A percentile compares a stretch with the other conserved stretches of the same genome.
Conservation (phyloP, 2,797 vertebrate species). For the Prunella strophiata region DNA sequence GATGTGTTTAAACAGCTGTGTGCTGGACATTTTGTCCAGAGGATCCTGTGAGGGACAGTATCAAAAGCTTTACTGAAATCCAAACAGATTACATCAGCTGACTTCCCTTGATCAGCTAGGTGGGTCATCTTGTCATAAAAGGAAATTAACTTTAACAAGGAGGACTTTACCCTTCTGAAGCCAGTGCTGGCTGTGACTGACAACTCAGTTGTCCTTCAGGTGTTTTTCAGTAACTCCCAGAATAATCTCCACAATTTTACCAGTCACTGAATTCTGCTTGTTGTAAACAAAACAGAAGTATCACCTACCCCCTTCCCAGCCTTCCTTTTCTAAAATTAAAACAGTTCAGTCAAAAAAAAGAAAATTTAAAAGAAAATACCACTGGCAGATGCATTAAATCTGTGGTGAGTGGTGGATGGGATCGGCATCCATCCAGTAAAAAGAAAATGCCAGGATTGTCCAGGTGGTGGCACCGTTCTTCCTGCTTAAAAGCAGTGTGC, state of each 20-base stretch:
- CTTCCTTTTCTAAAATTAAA: not conserved
- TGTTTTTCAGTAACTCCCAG: not conserved
- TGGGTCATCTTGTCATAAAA: not conserved
- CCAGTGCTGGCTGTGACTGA: not conserved
- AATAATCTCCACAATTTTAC: not conserved
- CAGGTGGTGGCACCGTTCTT: slow-evolving; percentile 68
- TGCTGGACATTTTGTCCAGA: not conserved
- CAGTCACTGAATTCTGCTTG: not conserved
- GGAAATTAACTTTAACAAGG: not conserved
- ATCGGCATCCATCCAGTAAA: not conserved
- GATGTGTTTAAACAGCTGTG: not conserved
- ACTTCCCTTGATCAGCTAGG: not conserved
- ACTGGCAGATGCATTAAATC: not conserved
- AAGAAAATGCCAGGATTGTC: slow-evolving; percentile 19
- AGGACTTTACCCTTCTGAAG: not conserved
- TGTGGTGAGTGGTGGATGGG: rapidly evolving
- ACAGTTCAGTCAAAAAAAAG: not conserved
- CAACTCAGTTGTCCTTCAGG: rapidly evolving
- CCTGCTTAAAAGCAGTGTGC: not conserved
- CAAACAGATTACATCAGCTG: not conserved
- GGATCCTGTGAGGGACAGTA: not conserved
- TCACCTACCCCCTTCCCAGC: rapidly evolving
- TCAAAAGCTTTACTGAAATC: not conserved
- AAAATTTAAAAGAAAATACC: not conserved
- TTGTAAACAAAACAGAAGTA: not conserved